Evolutionary conservation across 2,888 invertebrate genomes (phyloP), one percentile per base, ranked within the genome.

Genomic region (Zygothrica quintamaculata): DNA sequence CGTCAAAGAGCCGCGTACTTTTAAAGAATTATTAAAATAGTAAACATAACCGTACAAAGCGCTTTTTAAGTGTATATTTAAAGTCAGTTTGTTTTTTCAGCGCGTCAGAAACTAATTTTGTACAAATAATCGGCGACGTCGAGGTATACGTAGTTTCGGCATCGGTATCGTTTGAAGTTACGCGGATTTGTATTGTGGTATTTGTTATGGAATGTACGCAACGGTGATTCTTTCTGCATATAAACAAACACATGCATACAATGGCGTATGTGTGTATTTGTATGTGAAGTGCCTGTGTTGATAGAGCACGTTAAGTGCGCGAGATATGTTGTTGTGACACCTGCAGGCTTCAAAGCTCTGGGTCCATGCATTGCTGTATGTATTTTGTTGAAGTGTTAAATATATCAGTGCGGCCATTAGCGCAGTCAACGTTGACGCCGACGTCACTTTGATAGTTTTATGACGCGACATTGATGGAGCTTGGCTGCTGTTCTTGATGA

Each of bases 11-110:
- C 79, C 56, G 58, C 65, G 47, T 57, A 73, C 58, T 46, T 48
- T 22, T 69, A 58, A 65, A 39, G 58, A 81, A 85, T 87, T 87
- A 80, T 80, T 80, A 71, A 80, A 78, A 80, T 87, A 80, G 85
- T 80, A 87, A 80, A 80, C 84, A 58, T 52, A 64, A 11, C 56
- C 46, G 56, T 40, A 52, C 74, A 74, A 69, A 76, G 86, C 84
- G 59, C 72, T 82, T 82, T 79, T 82, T 62, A 87, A 87, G 88
- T 80, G 88, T 68, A 62, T 62, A 58, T 42, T 53, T 71, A 55
- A 52, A 55, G 44, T 48, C 48, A 29, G 26, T 39, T 61, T 58
- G 57, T 53, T 60, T n/a, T n/a, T n/a, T 50, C 33, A 58, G 12
- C 64, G 66, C 62, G 65, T 52, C 80, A 75, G 82, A 80, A 80